Conservation (phyloP, 2,888 invertebrate genomes). For the Auanema sp. region DNA sequence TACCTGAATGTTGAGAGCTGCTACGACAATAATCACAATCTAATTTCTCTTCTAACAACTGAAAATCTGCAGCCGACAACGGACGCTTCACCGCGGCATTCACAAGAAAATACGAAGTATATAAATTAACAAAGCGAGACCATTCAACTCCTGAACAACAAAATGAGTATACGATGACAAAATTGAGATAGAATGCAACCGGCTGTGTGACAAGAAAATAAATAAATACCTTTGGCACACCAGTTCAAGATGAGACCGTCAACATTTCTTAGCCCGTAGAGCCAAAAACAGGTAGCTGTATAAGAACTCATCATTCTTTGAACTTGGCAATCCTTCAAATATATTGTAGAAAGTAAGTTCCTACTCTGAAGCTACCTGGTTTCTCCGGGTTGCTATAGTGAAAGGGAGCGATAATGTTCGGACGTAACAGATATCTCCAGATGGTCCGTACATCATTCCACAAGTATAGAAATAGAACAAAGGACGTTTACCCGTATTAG, state of each 20-base stretch:
- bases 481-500: conserved; percentile 57
- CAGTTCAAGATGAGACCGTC: conserved; percentile 55
- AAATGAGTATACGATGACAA: no score
- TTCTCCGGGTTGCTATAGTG: conserved; percentile 59
- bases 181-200: neutral
- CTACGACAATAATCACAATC: conserved; percentile 54
- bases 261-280: conserved; percentile 52
- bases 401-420: conserved; percentile 60
- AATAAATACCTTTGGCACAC: conserved; percentile 35
- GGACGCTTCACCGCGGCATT: conserved; percentile 53
- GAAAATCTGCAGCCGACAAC: conserved; percentile 50
- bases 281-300: conserved; percentile 63
- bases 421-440: conserved; percentile 31
- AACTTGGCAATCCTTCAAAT: conserved; percentile 60
- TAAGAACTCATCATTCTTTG: conserved; percentile 64
- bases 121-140: conserved; percentile 55
- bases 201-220: neutral
- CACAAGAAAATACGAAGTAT: conserved; percentile 46
- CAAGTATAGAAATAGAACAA: conserved; percentile 61
- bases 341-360: neutral
- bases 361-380: conserved; percentile 38
- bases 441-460: conserved; percentile 44
- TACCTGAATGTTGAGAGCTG: neutral
- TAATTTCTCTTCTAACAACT: conserved; percentile 54
- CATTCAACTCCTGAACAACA: conserved; percentile 44